A percentile compares a stretch with the other conserved stretches of the same genome.
Conservation (phyloP, 2,888 invertebrate genomes). For the Oligia strigilis region DNA sequence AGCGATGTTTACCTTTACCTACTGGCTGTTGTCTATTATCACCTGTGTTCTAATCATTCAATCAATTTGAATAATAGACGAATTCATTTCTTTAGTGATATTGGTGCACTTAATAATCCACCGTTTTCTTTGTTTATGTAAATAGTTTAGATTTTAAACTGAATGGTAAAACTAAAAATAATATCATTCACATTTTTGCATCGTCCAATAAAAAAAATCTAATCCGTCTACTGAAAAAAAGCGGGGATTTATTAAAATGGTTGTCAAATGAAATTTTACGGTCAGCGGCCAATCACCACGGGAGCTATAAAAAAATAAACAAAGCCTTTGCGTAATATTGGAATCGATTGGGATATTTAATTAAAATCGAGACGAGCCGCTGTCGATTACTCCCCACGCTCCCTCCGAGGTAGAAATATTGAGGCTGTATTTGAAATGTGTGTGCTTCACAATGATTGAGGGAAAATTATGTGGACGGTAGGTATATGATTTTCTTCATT, state of each 20-base stretch:
- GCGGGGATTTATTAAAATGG: constrained; percentile 32
- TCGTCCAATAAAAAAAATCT: not conserved
- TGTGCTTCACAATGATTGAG: constrained; percentile 31
- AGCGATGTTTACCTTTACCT: not conserved
- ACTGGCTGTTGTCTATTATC: not conserved
- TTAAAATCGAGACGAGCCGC: constrained; percentile 68
- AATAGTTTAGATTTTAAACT: not conserved
- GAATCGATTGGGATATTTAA: constrained; percentile 73
- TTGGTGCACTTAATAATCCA: not conserved
- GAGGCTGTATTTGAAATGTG: constrained; percentile 40
- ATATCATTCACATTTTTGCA: not conserved
- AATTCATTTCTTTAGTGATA: not conserved
- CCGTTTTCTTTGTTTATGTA: not conserved
- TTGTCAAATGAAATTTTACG: constrained; percentile 55
- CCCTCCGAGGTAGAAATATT: constrained; percentile 33
- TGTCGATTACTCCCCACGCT: constrained; percentile 54
- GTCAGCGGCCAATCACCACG: constrained; percentile 37
- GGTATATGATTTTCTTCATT: constrained; percentile 9
- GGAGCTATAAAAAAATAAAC: constrained; percentile 66
- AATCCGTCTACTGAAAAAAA: constrained; percentile 12
- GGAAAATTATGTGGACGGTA: constrained; percentile 2
- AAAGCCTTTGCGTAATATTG: constrained; percentile 66
- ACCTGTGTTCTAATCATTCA: not conserved
- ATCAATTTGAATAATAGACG: not conserved
- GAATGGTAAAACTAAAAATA: not conserved